A percentile compares a stretch with the other conserved stretches of the same genome.
Evolutionary conservation across 2,888 invertebrate species (phyloP).

Genomic region (Drosophila niveifrons): DNA sequence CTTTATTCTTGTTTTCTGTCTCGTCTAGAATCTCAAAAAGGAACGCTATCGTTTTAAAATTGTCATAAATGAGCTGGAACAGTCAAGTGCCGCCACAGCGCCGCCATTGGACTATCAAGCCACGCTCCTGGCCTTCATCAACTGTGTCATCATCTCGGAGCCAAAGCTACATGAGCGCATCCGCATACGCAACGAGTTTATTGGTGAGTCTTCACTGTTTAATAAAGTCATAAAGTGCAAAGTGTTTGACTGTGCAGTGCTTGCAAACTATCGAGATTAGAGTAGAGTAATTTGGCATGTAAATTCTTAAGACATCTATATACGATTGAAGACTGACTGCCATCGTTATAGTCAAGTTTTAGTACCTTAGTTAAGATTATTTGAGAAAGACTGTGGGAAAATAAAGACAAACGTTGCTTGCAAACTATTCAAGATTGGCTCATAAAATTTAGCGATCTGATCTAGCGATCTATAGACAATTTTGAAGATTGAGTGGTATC

Average conservation of each 20-base stretch:
- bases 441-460: too few relatives aligned
- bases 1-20: neutral
- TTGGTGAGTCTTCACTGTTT: slow-evolving; percentile 88
- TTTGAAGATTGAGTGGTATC: too few relatives aligned
- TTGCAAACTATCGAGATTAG: neutral
- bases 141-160: slow-evolving; percentile 97
- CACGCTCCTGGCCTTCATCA: slow-evolving; percentile 96
- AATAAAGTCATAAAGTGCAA: slow-evolving; percentile 25
- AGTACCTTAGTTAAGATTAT: too few relatives aligned
- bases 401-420: too few relatives aligned
- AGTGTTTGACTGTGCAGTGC: neutral
- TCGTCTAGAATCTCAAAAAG: slow-evolving; percentile 91
- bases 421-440: too few relatives aligned
- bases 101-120: slow-evolving; percentile 94
- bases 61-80: slow-evolving; percentile 94
- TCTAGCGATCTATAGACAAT: too few relatives aligned
- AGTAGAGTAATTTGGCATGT: neutral
- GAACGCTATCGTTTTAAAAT: slow-evolving; percentile 95
- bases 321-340: too few relatives aligned
- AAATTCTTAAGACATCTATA: too few relatives aligned
- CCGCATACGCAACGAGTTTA: slow-evolving; percentile 96
- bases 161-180: slow-evolving; percentile 94
- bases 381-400: too few relatives aligned
- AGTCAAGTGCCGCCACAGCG: slow-evolving; percentile 86
- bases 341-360: too few relatives aligned